Evolutionary conservation across 2,113 vertebrate species (phyloP).

Genomic region (Engraulis encrasicolus): DNA sequence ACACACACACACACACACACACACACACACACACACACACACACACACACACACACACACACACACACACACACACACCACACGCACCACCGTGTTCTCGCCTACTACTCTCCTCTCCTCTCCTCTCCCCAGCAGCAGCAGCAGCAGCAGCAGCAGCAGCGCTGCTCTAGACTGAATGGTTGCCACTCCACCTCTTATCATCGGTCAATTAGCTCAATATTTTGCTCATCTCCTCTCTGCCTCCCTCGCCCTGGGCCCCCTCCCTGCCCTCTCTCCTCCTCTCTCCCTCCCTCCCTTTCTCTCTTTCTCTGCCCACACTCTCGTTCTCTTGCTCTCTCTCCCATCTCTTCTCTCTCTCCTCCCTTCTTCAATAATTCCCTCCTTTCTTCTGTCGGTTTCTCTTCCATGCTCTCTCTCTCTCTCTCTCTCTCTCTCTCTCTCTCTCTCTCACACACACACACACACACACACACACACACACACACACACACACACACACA

Average conservation of each 20-base stretch:
- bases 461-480: too few species aligned
- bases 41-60: neutral
- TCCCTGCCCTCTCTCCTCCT: neutral
- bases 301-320: neutral
- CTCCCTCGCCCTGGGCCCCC: neutral
- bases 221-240: neutral
- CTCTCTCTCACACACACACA: too few species aligned
- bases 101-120: neutral
- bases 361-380: too few species aligned
- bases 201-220: slow-evolving; percentile 19
- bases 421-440: neutral
- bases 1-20: neutral
- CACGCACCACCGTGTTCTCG: too few species aligned
- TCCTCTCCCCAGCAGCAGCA: neutral
- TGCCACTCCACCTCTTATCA: slow-evolving; percentile 2
- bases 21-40: neutral
- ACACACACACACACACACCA: neutral
- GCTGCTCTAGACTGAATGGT: neutral
- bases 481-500: too few species aligned
- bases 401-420: too few species aligned
- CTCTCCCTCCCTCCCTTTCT: neutral
- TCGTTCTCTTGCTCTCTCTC: neutral
- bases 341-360: neutral
- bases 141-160: neutral
- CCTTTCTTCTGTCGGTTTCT: too few species aligned